Percentiles rank a stretch among this genome's conserved stretches.
Evolutionary conservation across 1,140 invertebrate genomes (phyloP).

Genomic region (Halotydeus destructor): DNA sequence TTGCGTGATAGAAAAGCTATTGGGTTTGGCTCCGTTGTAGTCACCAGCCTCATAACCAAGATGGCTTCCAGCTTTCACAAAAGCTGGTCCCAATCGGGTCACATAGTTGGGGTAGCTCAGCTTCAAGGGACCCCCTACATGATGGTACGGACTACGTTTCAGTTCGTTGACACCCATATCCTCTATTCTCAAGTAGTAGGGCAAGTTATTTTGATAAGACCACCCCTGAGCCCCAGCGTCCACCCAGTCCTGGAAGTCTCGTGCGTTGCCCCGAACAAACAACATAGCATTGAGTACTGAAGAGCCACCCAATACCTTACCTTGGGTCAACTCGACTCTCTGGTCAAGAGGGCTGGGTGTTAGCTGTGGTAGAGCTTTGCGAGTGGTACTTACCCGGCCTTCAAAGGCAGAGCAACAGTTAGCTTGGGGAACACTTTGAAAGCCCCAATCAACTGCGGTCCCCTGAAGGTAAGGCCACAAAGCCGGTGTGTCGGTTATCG

Average conservation of each 20-base stretch:
- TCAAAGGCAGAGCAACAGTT: constrained; percentile 51
- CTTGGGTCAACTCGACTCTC: neutral
- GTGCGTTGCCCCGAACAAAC: constrained; percentile 68
- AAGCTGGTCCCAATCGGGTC: constrained; percentile 32
- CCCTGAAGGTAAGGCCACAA: constrained; percentile 65
- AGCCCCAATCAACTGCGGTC: constrained; percentile 60
- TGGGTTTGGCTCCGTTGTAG: constrained; percentile 14
- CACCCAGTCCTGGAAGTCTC: constrained; percentile 77
- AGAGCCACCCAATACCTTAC: constrained; percentile 37
- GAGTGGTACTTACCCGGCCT: constrained; percentile 59
- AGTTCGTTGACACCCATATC: constrained; percentile 21
- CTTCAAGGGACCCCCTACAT: constrained; percentile 15
- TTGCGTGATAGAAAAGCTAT: constrained; percentile 29
- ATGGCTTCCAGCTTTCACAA: constrained; percentile 42
- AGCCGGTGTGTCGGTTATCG: constrained; percentile 64
- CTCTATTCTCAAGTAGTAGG: constrained; percentile 60
- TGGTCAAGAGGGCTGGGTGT: neutral
- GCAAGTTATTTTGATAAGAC: constrained; percentile 61
- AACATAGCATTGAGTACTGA: constrained; percentile 85
- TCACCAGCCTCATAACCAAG: constrained; percentile 39
- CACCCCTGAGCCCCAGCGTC: constrained; percentile 64
- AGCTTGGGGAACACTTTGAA: constrained; percentile 58
- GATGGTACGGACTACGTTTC: neutral
- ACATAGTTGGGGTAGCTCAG: constrained; percentile 11
- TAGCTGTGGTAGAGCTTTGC: constrained; percentile 29